Percentiles rank a stretch among this genome's conserved stretches.
phyloP scores from a whole-genome alignment of 2,888 invertebrate species.

The Acrobasis suavella region DNA sequence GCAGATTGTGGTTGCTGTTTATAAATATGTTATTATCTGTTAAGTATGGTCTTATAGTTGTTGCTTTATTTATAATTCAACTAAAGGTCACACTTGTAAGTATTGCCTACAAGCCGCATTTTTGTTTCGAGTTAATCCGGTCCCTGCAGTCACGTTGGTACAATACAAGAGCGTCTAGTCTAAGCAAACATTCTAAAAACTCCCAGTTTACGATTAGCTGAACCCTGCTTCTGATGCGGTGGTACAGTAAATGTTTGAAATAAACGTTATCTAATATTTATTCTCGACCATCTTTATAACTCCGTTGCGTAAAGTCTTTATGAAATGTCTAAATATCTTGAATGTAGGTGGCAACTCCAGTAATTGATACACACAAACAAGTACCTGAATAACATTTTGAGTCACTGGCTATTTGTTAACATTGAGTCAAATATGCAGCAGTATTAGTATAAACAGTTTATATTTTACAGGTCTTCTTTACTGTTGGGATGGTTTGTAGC shows the following conservation, averaged over 20 bases:
- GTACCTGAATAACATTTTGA: conserved; percentile 20
- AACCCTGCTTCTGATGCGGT: conserved; percentile 31
- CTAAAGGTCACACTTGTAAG: conserved; percentile 2
- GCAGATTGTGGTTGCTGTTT: background rate
- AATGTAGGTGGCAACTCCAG: conserved; percentile 21
- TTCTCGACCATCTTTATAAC: conserved; percentile 12
- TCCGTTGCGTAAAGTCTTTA: conserved; percentile 19
- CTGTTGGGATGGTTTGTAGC: background rate
- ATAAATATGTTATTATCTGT: conserved; percentile 9
- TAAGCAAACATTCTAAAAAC: conserved; percentile 43
- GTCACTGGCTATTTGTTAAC: conserved; percentile 17
- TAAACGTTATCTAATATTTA: conserved; percentile 22
- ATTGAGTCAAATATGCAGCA: conserved; percentile 15
- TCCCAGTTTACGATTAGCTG: conserved; percentile 44
- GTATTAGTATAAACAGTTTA: conserved; percentile 18
- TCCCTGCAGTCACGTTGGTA: conserved; percentile 23
- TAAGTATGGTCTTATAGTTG: background rate
- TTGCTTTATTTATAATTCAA: conserved; percentile 5
- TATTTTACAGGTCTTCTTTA: conserved; percentile 10
- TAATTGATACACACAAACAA: conserved; percentile 22
- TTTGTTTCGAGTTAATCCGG: conserved; percentile 17
- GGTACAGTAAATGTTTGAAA: conserved; percentile 24
- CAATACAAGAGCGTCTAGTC: conserved; percentile 30
- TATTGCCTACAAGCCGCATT: background rate
- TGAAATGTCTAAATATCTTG: conserved; percentile 17